Evolutionary conservation across 2,113 vertebrate species (phyloP).

Genomic region (Zosterops japonicus): DNA sequence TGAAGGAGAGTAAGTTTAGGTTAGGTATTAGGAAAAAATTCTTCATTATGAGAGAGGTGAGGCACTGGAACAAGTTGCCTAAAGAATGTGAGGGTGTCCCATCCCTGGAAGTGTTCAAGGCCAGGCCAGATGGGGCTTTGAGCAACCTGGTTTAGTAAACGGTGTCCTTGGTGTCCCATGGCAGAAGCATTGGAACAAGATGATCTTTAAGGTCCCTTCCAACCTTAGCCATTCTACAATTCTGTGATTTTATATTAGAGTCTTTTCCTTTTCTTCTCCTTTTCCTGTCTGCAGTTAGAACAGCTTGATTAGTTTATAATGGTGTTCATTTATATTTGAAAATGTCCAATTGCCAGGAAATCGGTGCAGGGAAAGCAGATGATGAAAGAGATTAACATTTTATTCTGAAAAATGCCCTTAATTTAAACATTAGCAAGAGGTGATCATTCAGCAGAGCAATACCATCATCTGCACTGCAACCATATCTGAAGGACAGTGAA

Average conservation of each 20-base stretch:
- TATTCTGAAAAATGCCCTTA: neutral
- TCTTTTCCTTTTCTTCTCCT: neutral
- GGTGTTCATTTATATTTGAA: slow-evolving; percentile 18
- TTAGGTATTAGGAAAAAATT: neutral
- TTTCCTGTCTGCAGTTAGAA: neutral
- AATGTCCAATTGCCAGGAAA: neutral
- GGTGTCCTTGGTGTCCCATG: no score
- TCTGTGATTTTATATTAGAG: neutral
- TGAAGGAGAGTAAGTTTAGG: neutral
- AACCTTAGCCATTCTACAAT: neutral
- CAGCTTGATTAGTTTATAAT: neutral
- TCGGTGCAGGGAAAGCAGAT: neutral
- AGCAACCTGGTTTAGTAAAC: neutral
- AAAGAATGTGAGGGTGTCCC: neutral
- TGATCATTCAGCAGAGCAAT: neutral
- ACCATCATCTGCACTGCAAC: neutral
- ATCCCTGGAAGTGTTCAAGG: neutral
- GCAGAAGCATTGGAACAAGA: accelerated
- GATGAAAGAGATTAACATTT: neutral
- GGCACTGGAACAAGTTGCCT: neutral
- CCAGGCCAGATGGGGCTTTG: neutral
- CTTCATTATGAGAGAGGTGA: neutral
- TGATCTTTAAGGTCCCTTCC: neutral
- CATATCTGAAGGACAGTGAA: neutral
- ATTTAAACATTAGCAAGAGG: neutral